Percentiles rank a stretch among this genome's conserved stretches.
phyloP scores from a whole-genome alignment of 64 coral and sea anemone species.

The Montipora efflorescens region DNA sequence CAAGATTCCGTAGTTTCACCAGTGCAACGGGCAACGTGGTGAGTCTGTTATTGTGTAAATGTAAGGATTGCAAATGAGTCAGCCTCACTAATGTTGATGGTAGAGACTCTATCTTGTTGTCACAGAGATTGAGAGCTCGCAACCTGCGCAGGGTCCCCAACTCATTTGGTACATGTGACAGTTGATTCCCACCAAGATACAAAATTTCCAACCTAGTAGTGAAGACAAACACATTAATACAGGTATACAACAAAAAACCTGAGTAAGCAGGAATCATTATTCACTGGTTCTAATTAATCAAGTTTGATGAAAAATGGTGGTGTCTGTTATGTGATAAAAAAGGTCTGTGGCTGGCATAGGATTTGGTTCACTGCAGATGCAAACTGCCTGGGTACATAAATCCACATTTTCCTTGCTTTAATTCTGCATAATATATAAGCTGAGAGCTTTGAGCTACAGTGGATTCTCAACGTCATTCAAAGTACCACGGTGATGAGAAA shows the following conservation, averaged over 20 bases:
- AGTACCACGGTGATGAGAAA: no score
- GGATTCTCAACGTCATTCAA: no score
- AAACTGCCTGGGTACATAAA: no score
- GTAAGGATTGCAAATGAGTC: conserved; percentile 86
- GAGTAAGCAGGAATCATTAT: no score
- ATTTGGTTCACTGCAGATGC: no score
- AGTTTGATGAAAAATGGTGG: no score
- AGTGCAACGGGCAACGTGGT: conserved; percentile 90
- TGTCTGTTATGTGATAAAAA: no score
- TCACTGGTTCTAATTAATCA: no score
- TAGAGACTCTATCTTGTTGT: conserved; percentile 87
- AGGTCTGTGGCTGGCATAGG: no score
- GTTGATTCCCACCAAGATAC: conserved; percentile 96
- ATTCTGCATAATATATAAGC: no score
- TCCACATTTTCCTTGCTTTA: no score
- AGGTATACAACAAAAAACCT: not conserved
- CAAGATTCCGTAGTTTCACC: conserved; percentile 87
- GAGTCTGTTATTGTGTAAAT: conserved; percentile 92
- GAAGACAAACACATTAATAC: not conserved
- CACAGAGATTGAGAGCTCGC: conserved; percentile 81
- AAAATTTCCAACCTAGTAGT: conserved; percentile 86
- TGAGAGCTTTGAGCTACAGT: no score
- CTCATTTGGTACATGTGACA: conserved; percentile 78
- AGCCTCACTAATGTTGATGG: conserved; percentile 77
- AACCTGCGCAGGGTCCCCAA: conserved; percentile 79